Evolutionary conservation across 1,140 invertebrate genomes (phyloP).

Genomic region (Hycleus phaleratus): DNA sequence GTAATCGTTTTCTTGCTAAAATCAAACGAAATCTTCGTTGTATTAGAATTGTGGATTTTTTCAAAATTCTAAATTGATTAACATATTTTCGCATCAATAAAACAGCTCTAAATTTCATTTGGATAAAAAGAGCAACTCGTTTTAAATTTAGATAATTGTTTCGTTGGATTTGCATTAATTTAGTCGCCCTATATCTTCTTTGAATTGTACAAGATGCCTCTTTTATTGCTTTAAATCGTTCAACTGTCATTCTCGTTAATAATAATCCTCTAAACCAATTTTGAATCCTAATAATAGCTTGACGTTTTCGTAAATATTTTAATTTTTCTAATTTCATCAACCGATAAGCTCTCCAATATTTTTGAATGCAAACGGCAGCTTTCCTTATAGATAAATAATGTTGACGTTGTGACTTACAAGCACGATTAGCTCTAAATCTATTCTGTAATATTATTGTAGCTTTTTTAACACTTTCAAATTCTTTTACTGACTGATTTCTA

Average conservation of each 20-base stretch:
- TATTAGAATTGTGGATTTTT: constrained; percentile 38
- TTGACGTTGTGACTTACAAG: constrained; percentile 32
- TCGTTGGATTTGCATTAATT: background rate
- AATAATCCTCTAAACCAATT: constrained; percentile 19
- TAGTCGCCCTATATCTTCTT: constrained; percentile 25
- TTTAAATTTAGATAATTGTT: no score
- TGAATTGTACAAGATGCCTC: constrained; percentile 36
- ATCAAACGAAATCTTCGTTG: constrained; percentile 44
- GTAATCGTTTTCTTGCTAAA: constrained; percentile 33
- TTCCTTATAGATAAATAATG: constrained; percentile 35
- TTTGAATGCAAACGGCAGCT: constrained; percentile 32
- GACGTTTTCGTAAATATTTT: constrained; percentile 21
- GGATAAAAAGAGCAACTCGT: constrained; percentile 7
- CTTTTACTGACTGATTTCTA: background rate
- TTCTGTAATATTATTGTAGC: constrained; percentile 26
- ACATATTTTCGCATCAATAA: constrained; percentile 27
- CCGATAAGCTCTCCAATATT: constrained; percentile 28
- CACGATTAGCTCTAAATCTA: constrained; percentile 41
- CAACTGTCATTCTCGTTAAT: background rate
- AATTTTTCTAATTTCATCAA: background rate
- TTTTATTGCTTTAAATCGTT: constrained; percentile 26
- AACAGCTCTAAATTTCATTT: constrained; percentile 36
- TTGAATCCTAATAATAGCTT: constrained; percentile 29
- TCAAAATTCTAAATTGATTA: constrained; percentile 31
- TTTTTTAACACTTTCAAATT: background rate